phyloP scores from a whole-genome alignment of 37 sponge, comb jelly and placozoan species.

The Geodia barretti region DNA sequence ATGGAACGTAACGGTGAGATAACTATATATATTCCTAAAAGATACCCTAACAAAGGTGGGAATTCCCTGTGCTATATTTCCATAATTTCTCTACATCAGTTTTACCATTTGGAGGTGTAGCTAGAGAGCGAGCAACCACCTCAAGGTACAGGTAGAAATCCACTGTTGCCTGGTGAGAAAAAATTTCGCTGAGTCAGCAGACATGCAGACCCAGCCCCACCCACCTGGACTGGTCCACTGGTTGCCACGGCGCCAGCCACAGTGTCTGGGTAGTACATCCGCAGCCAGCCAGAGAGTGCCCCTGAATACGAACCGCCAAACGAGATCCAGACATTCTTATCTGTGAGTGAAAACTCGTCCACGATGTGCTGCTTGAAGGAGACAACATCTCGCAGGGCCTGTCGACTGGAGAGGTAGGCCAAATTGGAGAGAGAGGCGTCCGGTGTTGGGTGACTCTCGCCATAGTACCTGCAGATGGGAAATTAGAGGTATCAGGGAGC shows the following conservation, averaged over 20 bases:
- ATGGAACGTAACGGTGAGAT: background rate
- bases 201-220: conserved; percentile 21
- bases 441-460: conserved; percentile 80
- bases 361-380: conserved; percentile 48
- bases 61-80: no score
- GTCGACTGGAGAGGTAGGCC: conserved; percentile 78
- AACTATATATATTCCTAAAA: background rate
- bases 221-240: conserved; percentile 73
- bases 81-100: no score
- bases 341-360: conserved; percentile 48
- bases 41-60: no score
- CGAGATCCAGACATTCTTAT: conserved; percentile 67
- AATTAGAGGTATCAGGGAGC: no score
- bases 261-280: conserved; percentile 71
- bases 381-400: conserved; percentile 84
- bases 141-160: conserved; percentile 82
- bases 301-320: conserved; percentile 93
- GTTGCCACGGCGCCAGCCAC: conserved; percentile 81
- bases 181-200: no score
- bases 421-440: conserved; percentile 47
- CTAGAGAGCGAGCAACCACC: conserved; percentile 76
- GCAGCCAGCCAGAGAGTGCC: conserved; percentile 82
- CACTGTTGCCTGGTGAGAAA: conserved; percentile 56
- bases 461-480: conserved; percentile 87
- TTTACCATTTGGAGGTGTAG: conserved; percentile 27